Evolutionary conservation across 2,888 invertebrate genomes (phyloP).

Genomic region (Tetheella fluctuosa): DNA sequence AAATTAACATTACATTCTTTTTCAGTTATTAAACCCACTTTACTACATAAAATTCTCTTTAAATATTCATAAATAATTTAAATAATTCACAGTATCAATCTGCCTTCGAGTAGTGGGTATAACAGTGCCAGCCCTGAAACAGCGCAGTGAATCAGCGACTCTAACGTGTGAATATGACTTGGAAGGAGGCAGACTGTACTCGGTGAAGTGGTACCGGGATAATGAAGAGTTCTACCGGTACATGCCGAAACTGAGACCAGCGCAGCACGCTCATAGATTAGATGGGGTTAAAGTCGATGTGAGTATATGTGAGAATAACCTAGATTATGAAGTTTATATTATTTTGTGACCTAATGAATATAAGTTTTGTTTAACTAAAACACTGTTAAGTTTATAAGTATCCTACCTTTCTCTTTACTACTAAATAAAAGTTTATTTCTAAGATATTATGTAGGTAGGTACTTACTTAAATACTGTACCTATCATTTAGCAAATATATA

Average conservation of each 20-base stretch:
- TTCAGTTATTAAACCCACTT: too few relatives aligned
- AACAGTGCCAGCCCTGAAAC: slow-evolving; percentile 83
- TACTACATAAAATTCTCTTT: background rate
- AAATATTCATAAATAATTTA: background rate
- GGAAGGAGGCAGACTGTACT: slow-evolving; percentile 86
- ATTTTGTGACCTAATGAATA: too few relatives aligned
- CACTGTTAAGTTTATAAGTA: too few relatives aligned
- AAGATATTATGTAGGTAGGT: too few relatives aligned
- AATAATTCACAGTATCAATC: slow-evolving; percentile 55
- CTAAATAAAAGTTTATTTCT: too few relatives aligned
- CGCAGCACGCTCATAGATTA: slow-evolving; percentile 85
- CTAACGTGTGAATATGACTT: slow-evolving; percentile 85
- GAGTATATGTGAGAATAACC: slow-evolving; percentile 39
- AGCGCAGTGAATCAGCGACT: slow-evolving; percentile 83
- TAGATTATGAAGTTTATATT: too few relatives aligned
- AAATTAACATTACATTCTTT: too few relatives aligned
- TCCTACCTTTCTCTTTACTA: too few relatives aligned
- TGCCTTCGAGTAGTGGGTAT: slow-evolving; percentile 77
- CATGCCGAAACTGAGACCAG: slow-evolving; percentile 85
- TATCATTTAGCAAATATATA: too few relatives aligned
- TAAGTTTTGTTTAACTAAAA: too few relatives aligned
- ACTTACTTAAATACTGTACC: too few relatives aligned
- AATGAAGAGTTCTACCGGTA: slow-evolving; percentile 87
- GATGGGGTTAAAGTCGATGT: slow-evolving; percentile 87
- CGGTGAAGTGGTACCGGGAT: slow-evolving; percentile 88